A percentile compares a stretch with the other conserved stretches of the same genome.
Conservation (phyloP, 2,888 invertebrate genomes). For the Himalopsyche kuldschensis region DNA sequence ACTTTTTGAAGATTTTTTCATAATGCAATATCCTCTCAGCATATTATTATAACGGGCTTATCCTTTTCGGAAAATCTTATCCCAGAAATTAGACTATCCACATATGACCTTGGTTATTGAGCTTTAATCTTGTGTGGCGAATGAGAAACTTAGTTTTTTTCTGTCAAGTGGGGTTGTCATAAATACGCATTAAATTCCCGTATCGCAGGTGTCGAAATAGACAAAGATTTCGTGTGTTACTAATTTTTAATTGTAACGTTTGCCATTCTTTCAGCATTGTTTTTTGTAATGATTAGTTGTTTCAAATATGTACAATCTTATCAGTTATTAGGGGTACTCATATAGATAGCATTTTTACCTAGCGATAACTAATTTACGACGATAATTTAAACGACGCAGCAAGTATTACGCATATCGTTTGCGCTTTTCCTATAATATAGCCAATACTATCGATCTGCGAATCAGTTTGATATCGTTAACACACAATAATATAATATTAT, state of each 20-base stretch:
- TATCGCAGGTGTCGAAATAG: no score
- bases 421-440: slow-evolving; percentile 4
- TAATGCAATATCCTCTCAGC: no score
- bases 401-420: slow-evolving; percentile 17
- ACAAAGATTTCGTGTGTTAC: background rate
- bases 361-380: background rate
- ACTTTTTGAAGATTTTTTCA: no score
- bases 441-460: slow-evolving; percentile 43
- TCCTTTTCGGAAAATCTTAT: background rate
- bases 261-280: background rate
- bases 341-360: background rate
- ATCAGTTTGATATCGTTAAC: slow-evolving; percentile 45
- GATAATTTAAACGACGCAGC: slow-evolving; percentile 10
- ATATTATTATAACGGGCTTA: background rate
- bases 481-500: background rate
- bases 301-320: background rate
- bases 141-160: no score
- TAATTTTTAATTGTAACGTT: background rate
- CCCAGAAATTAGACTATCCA: background rate
- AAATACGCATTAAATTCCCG: no score
- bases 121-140: no score
- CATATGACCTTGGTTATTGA: background rate
- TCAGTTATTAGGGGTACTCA: background rate
- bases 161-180: no score
- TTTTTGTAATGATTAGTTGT: no score